Percentiles rank a stretch among this genome's conserved stretches.
phyloP scores from a whole-genome alignment of 2,888 invertebrate species.

The Andricus curvator region DNA sequence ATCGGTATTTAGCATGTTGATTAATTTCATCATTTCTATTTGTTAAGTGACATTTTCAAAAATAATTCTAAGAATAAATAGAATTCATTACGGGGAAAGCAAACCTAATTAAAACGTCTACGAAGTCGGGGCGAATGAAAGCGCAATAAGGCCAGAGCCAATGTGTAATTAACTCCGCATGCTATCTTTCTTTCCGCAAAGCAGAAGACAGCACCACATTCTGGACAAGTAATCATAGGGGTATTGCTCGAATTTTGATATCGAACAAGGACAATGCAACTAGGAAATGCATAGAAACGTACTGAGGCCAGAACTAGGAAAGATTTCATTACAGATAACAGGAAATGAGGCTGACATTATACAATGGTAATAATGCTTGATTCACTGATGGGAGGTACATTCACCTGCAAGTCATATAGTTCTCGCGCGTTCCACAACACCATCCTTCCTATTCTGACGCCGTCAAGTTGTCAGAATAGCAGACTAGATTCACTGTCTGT shows the following conservation, averaged over 20 bases:
- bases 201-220: slow-evolving; percentile 39
- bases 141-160: neutral
- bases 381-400: slow-evolving; percentile 48
- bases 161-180: neutral
- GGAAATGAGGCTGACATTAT: slow-evolving; percentile 67
- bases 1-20: neutral
- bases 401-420: neutral
- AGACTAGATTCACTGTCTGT: neutral
- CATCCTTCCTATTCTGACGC: neutral
- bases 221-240: slow-evolving; percentile 39
- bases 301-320: slow-evolving; percentile 53
- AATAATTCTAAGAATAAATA: neutral
- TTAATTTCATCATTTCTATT: neutral
- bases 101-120: neutral
- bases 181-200: slow-evolving; percentile 3
- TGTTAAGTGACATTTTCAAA: neutral
- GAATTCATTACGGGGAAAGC: neutral
- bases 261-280: slow-evolving; percentile 41
- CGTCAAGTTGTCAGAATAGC: neutral
- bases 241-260: neutral
- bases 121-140: neutral
- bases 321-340: slow-evolving; percentile 74
- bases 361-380: slow-evolving; percentile 69
- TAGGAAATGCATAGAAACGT: slow-evolving; percentile 46
- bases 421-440: neutral